Base-by-base conservation (phyloP, 1,140 invertebrate species). In the Drosophila sproati region DNA sequence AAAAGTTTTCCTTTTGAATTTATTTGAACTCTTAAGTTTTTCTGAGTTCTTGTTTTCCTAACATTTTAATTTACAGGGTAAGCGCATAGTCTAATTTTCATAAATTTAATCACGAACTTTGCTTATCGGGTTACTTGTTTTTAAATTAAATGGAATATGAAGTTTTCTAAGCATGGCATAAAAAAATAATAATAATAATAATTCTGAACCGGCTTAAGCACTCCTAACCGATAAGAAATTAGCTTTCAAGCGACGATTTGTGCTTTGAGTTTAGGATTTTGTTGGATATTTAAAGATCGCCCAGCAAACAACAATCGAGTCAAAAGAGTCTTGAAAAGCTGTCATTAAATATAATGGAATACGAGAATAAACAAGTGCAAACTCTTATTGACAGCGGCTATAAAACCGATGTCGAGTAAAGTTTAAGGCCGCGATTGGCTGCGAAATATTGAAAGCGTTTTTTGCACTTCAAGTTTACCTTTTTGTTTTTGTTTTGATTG, bases 381-480 rank as follows among this genome's bases (percentile, higher is more conserved):
- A 69, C 78, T 75, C 70, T 81, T 73, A 66, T 59, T 48, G 20
- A 67, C 7, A 39, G 20, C n/a, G 59, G 20, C 43, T 54, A 75
- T 60, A 43, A 54, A 57, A 52, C 50, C 3, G 66, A 59, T 75
- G 63, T 70, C 64, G 20, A 20, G 20, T 32, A 55, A 82, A 80
- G 77, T 88, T 88, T 78, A 87, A 88, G 83, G 77, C 88, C 77
- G 62, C 50, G 51, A 39, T 80, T 55, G 43, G 55, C 78, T 72
- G 72, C 71, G 63, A 78, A 88, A 83, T 87, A 83, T 87, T 87
- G 77, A 52, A 88, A 87, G 85, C 83, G 2, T 10, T 88, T 88
- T 80, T 82, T 80, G 52, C 55, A 56, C 81, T 82, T 66, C 6
- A 60, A 74, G 70, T 82, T 85, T 78, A 86, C 82, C 81, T 86